phyloP scores from a whole-genome alignment of 2,113 vertebrate genomes.

The Corydoras sp. region DNA sequence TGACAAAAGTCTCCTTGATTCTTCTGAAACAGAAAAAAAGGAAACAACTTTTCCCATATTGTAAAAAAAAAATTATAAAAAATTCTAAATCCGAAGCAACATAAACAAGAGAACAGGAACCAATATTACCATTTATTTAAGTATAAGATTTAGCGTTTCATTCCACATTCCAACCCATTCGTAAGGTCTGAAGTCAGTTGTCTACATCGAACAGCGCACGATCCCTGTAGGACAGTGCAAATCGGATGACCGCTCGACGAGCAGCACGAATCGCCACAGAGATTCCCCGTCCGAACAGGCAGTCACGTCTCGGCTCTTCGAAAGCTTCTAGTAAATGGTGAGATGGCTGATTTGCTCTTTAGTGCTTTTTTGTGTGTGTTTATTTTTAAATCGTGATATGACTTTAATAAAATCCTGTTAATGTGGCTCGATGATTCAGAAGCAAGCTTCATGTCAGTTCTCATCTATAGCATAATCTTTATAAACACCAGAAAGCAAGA shows the following conservation, averaged over 20 bases:
- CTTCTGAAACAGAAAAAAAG: no score
- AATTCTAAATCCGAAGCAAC: no score
- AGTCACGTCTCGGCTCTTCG: slow-evolving; percentile 51
- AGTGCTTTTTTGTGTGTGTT: slow-evolving; percentile 27
- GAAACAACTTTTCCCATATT: no score
- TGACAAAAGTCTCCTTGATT: no score
- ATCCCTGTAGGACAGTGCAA: slow-evolving; percentile 56
- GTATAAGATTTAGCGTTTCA: slow-evolving; percentile 71
- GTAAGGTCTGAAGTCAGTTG: slow-evolving; percentile 69
- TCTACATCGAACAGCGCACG: slow-evolving; percentile 63
- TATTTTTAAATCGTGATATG: slow-evolving; percentile 3
- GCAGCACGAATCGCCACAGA: slow-evolving; percentile 47
- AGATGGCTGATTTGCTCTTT: slow-evolving; percentile 22
- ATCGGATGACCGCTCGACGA: slow-evolving; percentile 52
- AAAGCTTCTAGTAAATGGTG: slow-evolving; percentile 32
- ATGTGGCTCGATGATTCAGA: no score
- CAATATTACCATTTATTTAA: slow-evolving; percentile 74
- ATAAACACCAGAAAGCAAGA: background rate
- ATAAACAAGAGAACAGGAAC: slow-evolving; percentile 26
- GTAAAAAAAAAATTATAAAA: no score
- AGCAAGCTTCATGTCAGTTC: no score
- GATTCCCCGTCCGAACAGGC: slow-evolving; percentile 32
- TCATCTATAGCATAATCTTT: no score
- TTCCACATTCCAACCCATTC: slow-evolving; percentile 58
- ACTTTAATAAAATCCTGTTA: slow-evolving; percentile 20